These are phyloP conservation scores for Drosophila insularis DNA, from an alignment of 1,140 invertebrate species.

Conservation along the genomic window DNA sequence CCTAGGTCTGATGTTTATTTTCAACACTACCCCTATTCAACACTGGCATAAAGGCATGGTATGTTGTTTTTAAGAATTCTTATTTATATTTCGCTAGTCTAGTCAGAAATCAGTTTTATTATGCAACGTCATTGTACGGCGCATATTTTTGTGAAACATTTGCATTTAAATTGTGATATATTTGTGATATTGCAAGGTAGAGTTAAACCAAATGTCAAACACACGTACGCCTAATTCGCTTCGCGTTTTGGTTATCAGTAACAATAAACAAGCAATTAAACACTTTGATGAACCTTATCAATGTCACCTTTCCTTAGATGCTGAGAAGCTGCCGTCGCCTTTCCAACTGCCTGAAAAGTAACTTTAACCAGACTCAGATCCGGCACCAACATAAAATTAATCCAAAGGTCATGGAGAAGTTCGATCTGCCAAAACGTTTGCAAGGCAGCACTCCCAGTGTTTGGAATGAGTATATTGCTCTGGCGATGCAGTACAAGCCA, in stretches of 20 bases:
- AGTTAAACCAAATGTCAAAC: neutral
- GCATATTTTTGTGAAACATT: conserved; percentile 33
- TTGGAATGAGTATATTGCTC: conserved; percentile 95
- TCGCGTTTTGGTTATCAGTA: conserved; percentile 19
- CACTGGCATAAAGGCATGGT: too few relatives aligned
- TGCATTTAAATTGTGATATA: conserved; percentile 68
- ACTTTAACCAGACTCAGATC: conserved; percentile 9
- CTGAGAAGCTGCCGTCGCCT: conserved; percentile 44
- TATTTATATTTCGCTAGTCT: conserved; percentile 33
- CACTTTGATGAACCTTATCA: conserved; percentile 20
- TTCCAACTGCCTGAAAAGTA: conserved; percentile 13
- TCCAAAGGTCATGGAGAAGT: conserved; percentile 83
- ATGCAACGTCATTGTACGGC: conserved; percentile 63
- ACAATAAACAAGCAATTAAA: conserved; percentile 24
- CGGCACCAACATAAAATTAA: conserved; percentile 23
- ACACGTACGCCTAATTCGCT: conserved; percentile 24
- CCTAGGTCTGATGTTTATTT: too few relatives aligned
- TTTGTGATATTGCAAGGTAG: conserved; percentile 47
- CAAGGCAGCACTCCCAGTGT: conserved; percentile 85
- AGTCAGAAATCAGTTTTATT: conserved; percentile 56
- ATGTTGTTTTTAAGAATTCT: conserved; percentile 48
- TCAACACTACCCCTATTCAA: too few relatives aligned
- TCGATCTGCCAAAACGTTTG: conserved; percentile 85
- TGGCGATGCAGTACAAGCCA: conserved; percentile 94
- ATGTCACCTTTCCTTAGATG: conserved; percentile 46